Evolutionary conservation across 2,888 invertebrate genomes (phyloP).

Genomic region (Drymonia ruficornis): DNA sequence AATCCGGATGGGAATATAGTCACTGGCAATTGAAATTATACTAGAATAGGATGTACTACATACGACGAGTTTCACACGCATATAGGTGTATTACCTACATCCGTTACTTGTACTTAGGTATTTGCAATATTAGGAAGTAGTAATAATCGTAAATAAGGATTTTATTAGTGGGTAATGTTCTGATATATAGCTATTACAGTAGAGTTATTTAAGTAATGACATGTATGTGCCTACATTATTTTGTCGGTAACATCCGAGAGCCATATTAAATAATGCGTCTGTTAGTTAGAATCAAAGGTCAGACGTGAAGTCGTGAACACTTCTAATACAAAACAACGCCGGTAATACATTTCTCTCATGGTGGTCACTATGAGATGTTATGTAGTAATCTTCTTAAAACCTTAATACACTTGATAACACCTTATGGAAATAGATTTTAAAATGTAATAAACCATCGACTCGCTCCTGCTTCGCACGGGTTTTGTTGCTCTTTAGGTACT

Average conservation of each 20-base stretch:
- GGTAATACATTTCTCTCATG: slow-evolving; percentile 31
- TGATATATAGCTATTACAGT: not conserved
- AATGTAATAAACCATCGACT: too few species aligned
- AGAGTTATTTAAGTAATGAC: not conserved
- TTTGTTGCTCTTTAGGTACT: too few species aligned
- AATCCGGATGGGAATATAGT: slow-evolving; percentile 37
- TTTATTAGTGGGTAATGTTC: too few species aligned
- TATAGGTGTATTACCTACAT: not conserved
- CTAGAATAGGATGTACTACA: slow-evolving; percentile 1
- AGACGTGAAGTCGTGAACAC: slow-evolving; percentile 38
- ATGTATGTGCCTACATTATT: not conserved
- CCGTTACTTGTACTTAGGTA: not conserved
- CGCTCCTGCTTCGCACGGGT: too few species aligned
- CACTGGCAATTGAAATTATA: slow-evolving; percentile 15
- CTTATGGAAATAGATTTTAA: too few species aligned
- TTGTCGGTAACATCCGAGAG: slow-evolving; percentile 24
- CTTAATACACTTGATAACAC: too few species aligned
- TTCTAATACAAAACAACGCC: slow-evolving; percentile 27
- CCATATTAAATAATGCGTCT: slow-evolving; percentile 23
- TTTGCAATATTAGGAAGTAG: too few species aligned
- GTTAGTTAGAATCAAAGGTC: slow-evolving; percentile 35
- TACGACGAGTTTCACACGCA: slow-evolving; percentile 5
- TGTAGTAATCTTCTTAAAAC: not conserved
- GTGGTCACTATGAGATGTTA: slow-evolving; percentile 26
- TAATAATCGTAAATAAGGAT: not conserved